These are phyloP conservation scores for Busseola fusca DNA, from an alignment of 2,888 invertebrate genomes.

Conservation along the genomic window DNA sequence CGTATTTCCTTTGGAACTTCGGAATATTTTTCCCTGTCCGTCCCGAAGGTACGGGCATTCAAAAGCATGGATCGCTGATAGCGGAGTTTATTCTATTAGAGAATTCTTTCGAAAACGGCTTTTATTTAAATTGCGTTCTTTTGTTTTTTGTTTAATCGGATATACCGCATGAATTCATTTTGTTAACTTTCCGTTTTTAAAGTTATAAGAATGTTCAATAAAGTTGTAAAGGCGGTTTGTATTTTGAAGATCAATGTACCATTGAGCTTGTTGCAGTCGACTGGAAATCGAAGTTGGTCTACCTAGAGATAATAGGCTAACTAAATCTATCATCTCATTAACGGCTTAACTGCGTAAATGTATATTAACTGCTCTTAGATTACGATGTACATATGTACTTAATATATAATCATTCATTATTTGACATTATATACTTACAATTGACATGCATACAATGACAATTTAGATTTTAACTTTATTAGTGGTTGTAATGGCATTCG, in stretches of 20 bases:
- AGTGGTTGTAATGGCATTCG: too few relatives aligned
- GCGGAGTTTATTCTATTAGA: conserved; percentile 56
- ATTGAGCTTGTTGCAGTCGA: not conserved
- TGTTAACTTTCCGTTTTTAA: not conserved
- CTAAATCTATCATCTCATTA: too few relatives aligned
- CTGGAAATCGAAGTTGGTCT: not conserved
- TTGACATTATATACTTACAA: too few relatives aligned
- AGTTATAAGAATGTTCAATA: not conserved
- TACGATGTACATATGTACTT: too few relatives aligned
- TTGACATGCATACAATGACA: too few relatives aligned
- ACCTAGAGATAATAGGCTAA: not conserved
- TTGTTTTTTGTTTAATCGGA: conserved; percentile 26
- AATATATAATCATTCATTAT: too few relatives aligned
- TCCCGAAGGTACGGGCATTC: conserved; percentile 48
- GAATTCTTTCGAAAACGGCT: conserved; percentile 43
- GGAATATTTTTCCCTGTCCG: conserved; percentile 52
- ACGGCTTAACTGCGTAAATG: too few relatives aligned
- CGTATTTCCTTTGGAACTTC: conserved; percentile 52
- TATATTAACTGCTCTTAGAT: too few relatives aligned
- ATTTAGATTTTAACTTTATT: too few relatives aligned
- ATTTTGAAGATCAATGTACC: not conserved
- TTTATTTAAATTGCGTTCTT: conserved; percentile 40
- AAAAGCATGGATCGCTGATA: conserved; percentile 59
- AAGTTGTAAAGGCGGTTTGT: not conserved
- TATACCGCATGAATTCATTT: conserved; percentile 13